Evolutionary conservation across 2,888 invertebrate species (phyloP).

Genomic region (Ochropleura leucogaster): DNA sequence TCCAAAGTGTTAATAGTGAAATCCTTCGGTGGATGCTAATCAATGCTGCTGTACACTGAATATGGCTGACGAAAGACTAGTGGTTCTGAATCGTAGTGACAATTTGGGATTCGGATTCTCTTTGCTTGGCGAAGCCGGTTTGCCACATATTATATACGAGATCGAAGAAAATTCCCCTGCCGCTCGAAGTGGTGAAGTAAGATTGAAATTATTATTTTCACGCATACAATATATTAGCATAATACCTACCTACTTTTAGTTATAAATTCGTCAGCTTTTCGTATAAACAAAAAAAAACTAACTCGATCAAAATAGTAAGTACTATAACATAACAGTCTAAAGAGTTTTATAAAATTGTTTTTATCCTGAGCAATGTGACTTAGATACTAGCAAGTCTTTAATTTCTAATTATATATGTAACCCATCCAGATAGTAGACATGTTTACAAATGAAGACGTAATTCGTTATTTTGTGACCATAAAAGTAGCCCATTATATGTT

Average conservation of each 20-base stretch:
- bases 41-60: slow-evolving; percentile 90
- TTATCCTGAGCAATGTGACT: not conserved
- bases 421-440: not conserved
- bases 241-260: slow-evolving; percentile 66
- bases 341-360: not conserved
- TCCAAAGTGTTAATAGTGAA: slow-evolving; percentile 80
- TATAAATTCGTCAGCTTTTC: slow-evolving; percentile 44
- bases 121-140: slow-evolving; percentile 96
- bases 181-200: slow-evolving; percentile 96
- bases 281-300: slow-evolving; percentile 32
- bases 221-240: slow-evolving; percentile 10
- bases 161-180: slow-evolving; percentile 98
- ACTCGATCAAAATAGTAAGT: slow-evolving; percentile 1
- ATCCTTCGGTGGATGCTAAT: slow-evolving; percentile 83
- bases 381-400: not conserved
- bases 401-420: not conserved
- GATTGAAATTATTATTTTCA: slow-evolving; percentile 69
- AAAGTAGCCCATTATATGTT: not conserved
- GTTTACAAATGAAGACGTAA: slow-evolving; percentile 2
- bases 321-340: not conserved
- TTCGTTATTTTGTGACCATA: not conserved
- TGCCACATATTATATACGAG: slow-evolving; percentile 98
- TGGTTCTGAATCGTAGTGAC: slow-evolving; percentile 96
- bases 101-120: slow-evolving; percentile 97
- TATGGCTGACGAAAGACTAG: slow-evolving; percentile 97